Base-by-base conservation (phyloP, 2,113 vertebrate genomes). In the Psilopogon haemacephalus region DNA sequence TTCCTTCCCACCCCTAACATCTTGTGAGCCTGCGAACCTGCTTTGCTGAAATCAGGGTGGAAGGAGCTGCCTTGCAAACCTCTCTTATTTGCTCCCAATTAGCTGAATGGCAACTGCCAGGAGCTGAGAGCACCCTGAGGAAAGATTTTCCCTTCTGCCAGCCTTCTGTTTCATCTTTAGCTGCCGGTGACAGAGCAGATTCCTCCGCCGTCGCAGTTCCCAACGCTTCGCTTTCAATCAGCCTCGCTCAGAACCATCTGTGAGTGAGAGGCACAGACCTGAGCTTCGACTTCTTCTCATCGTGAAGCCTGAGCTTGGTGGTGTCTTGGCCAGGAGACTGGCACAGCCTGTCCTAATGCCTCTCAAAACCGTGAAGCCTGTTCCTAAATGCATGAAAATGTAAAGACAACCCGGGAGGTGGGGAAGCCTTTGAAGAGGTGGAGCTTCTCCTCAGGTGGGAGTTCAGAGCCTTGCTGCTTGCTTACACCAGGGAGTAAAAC, bases 11-110 rank as follows among this genome's bases (percentile, higher is more conserved):
- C n/a, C n/a, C n/a, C n/a, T n/a, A n/a, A n/a, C n/a, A n/a, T n/a
- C n/a, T n/a, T n/a, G n/a, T n/a, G n/a, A n/a, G n/a, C n/a, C n/a
- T n/a, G n/a, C n/a, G n/a, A 40, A 40, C 38, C 38, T 40, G 38
- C 38, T 93, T 87, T 82, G 23, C 50, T 63, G 50, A 86, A 89
- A 9, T 82, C 33, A 63, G 75, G 17, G 4, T 65, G 33, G 23
- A 72, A 78, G 78, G 15, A 27, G 28, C 54, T 82, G 59, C 21
- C 33, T 35, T 84, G 52, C 48, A 19, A 94, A 90, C 15, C 4
- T 71, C 33, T 32, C 55, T 55, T 90, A 68, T 17, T 74, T 85
- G 59, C 42, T 93, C 48, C 89, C 63, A 83, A 94, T 95, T 91
- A 91, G 5, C 73, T 87, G 87, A 76, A 82, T 58, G 89, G 18